Evolutionary conservation across 2,113 vertebrate species (phyloP), one percentile per base, ranked within the genome.

Genomic region (Brachypteracias leptosomus): DNA sequence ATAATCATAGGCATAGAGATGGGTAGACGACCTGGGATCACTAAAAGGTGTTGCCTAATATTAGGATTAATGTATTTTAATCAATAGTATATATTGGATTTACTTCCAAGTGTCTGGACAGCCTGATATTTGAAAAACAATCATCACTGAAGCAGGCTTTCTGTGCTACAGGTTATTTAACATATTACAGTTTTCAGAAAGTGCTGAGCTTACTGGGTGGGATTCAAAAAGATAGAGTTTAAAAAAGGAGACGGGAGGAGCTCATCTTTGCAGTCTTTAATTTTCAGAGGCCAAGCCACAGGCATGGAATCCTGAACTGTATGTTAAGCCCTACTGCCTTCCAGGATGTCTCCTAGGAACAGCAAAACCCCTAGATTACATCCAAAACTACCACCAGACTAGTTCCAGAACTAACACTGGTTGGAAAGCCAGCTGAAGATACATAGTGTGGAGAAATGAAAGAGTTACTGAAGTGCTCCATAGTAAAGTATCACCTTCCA

Each of bases 191-290:
- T 90, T 90, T 83, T 71, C 67, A 78, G 47, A 71, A 94, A 71
- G 11, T 40, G 24, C 29, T 71, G 72, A 70, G 21, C 11, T 77
- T 62, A 35, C 42, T 79, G 70, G 28, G 13, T 67, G 33, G 52
- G 47, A 89, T 77, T 70, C 25, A 38, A 36, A 81, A 84, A 67
- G 12, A 68, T 22, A 26, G 25, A 76, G 28, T 85, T 94, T 66
- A 26, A 46, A 88, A 76, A 93, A 54, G 28, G 40, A 93, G n/a
- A 58, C 0, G 6, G 46, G 54, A 93, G 75, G 55, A 80, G 18
- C 21, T 89, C 42, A 85, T 33, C 38, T 84, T 90, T 80, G 24
- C n/a, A 58, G 89, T 59, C 76, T 90, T 77, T 90, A 92, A 94
- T 93, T 94, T 90, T 70, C 72, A 77, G 67, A 68, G 49, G 66